Percentiles rank a stretch among this genome's conserved stretches.
Evolutionary conservation across 2,888 invertebrate species (phyloP).

Genomic region (Petrolisthes manimaculis): DNA sequence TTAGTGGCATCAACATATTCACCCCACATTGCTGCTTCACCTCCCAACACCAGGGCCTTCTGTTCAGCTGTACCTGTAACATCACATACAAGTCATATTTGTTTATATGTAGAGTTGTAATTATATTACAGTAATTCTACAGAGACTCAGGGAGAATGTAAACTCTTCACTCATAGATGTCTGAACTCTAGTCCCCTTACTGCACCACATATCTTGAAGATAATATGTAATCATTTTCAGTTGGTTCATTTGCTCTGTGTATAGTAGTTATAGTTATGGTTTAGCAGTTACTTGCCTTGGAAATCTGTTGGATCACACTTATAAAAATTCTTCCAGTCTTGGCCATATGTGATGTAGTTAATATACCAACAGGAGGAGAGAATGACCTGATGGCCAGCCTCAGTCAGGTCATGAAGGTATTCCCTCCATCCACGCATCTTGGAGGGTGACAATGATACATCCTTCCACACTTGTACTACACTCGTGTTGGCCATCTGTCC

Average conservation of each 20-base stretch:
- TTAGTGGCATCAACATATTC: constrained; percentile 83
- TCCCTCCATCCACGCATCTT: constrained; percentile 58
- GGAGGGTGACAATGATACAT: constrained; percentile 43
- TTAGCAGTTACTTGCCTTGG: constrained; percentile 65
- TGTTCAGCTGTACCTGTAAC: constrained; percentile 71
- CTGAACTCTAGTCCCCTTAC: no score
- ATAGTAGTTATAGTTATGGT: not conserved
- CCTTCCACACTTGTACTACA: constrained; percentile 73
- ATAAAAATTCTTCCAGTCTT: constrained; percentile 81
- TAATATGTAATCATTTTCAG: not conserved
- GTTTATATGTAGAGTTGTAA: no score
- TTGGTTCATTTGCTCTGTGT: no score
- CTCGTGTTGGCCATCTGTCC: constrained; percentile 77
- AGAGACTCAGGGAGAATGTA: no score
- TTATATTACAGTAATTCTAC: no score
- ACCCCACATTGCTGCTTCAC: constrained; percentile 94
- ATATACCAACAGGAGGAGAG: constrained; percentile 91
- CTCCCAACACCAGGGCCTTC: constrained; percentile 82
- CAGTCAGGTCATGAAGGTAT: constrained; percentile 73
- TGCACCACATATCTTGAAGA: not conserved
- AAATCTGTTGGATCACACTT: constrained; percentile 78
- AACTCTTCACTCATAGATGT: no score
- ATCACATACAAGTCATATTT: no score
- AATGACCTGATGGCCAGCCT: constrained; percentile 77
- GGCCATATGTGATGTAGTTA: constrained; percentile 78